phyloP scores from a whole-genome alignment of 2,797 vertebrate species.

The Mormyrops boulengeri region DNA sequence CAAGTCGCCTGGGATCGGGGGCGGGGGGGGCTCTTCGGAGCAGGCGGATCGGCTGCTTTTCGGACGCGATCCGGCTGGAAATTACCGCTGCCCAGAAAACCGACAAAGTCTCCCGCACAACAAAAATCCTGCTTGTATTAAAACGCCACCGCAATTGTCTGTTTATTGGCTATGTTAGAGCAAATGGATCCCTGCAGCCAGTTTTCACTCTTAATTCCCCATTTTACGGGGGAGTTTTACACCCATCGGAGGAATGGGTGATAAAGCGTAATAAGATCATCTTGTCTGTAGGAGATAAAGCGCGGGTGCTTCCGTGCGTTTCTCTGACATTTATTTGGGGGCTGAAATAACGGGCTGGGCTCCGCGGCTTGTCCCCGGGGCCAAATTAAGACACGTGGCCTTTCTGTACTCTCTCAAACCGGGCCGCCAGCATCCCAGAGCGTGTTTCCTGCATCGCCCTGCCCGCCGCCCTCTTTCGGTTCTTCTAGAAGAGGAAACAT shows the following conservation, averaged over 20 bases:
- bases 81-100: neutral
- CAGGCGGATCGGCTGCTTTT: neutral
- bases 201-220: neutral
- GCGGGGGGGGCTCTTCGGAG: neutral
- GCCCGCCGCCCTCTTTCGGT: neutral
- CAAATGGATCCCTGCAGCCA: neutral
- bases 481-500: neutral
- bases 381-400: neutral
- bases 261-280: neutral
- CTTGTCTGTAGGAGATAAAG: neutral
- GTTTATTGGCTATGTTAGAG: conserved; percentile 6
- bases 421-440: neutral
- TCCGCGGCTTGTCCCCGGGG: neutral
- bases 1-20: neutral
- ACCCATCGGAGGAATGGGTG: neutral
- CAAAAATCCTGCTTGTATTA: neutral
- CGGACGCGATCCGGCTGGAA: conserved; percentile 13
- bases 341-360: neutral
- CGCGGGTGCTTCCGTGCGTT: neutral
- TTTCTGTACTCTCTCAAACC: neutral
- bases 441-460: neutral
- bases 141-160: neutral
- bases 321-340: neutral
- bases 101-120: neutral
- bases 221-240: neutral